Evolutionary conservation across 2,113 vertebrate genomes (phyloP).

Genomic region (Paramormyrops kingsleyae): DNA sequence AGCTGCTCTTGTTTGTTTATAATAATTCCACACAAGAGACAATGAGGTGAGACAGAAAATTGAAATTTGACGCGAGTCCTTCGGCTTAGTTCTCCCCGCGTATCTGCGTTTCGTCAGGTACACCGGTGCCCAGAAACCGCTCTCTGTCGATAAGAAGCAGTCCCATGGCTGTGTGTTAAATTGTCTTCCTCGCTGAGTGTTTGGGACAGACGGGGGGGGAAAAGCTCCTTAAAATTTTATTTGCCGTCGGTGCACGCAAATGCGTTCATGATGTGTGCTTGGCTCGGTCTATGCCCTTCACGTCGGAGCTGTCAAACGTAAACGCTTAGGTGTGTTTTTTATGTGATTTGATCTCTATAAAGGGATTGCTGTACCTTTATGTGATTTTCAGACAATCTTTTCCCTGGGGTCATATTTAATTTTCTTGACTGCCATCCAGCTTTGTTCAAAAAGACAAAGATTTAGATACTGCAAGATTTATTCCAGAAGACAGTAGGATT

Average conservation of each 20-base stretch:
- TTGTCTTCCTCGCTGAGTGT: background rate
- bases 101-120: background rate
- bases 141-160: background rate
- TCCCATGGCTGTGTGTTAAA: background rate
- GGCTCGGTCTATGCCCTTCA: background rate
- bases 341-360: background rate
- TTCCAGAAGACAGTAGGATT: background rate
- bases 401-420: background rate
- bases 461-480: background rate
- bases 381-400: background rate
- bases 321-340: background rate
- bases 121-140: background rate
- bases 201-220: background rate
- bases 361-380: background rate
- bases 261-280: background rate
- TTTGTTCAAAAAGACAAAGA: slow-evolving; percentile 3
- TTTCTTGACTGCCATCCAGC: background rate
- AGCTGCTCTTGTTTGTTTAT: too few relatives aligned
- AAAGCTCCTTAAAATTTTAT: background rate
- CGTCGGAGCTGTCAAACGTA: background rate
- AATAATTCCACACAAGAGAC: background rate
- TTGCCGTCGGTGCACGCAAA: background rate
- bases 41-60: background rate
- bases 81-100: background rate
- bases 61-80: background rate